Base-by-base conservation (phyloP, 37 sponge, comb jelly and placozoan genomes). In the Oopsacas minuta region DNA sequence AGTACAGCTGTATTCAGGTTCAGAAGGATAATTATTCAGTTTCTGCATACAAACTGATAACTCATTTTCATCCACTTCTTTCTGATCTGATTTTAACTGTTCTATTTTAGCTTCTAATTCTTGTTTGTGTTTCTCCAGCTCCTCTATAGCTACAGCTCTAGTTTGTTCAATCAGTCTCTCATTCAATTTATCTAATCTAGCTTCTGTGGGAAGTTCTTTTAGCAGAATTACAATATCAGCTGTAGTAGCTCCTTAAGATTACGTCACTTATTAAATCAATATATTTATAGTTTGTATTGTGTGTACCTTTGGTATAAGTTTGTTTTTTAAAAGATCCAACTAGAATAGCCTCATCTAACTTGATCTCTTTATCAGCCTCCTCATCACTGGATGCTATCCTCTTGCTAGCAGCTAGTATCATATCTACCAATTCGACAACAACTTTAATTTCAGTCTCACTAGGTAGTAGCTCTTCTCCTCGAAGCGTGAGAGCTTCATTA, bases 141-240 rank as follows among this genome's bases (percentile, higher is more conserved):
- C 75, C 75, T 61, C 75, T 34, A 5, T n/a, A 12, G 32, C 5
- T n/a, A 61, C 75, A 12, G 30, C 75, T 34, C 28, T 61, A 5
- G 1, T 32, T 3, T 61, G 75, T 34, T 61, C 75, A 25, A 61
- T 12, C 75, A 61, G 75, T 12, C 75, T 61, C 75, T 61, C 30
- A 12, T 34, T 61, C 75, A 61, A 34, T n/a, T 61, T 61, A 34
- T 61, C 75, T 61, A 61, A 25, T 12, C 75, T 61, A 34, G 28
- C 75, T n/a, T 61, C 75, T 61, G 75, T 61, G 3, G 75, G 75
- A 3, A 61, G 75, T 34, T 61, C 75, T 61, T 61, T 61, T 34
- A 61, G 75, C 75, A 61, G 75, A 61, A 61, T 12, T n/a, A 61
- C 75, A 34, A 61, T 61, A n/a, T 61, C 75, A 32, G 75, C 75